Evolutionary conservation across 2,888 invertebrate species (phyloP), one percentile per base, ranked within the genome.

Genomic region (Hermodice carunculata): DNA sequence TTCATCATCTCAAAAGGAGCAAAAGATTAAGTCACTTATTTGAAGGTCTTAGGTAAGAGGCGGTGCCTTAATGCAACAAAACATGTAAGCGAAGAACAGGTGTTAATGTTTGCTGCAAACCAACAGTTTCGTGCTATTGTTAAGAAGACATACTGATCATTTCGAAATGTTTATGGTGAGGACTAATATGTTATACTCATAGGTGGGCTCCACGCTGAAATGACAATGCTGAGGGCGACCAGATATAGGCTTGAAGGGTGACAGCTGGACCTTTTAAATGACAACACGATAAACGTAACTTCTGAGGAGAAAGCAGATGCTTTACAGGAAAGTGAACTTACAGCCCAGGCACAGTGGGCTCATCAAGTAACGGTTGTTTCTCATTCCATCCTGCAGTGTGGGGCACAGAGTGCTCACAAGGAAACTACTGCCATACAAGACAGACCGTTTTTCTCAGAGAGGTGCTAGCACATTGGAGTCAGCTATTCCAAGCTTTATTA

Each of bases 171-270:
- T 8, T 51, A 62, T 63, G 64, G 61, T 6, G 64, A 64, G 28
- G 42, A 31, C 42, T 49, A 48, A 48, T 49, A 46, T 34, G 58
- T 62, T 8, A 28, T 64, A 4, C 11, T 64, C 49, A 14, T 64
- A 22, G 64, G 64, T 6, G 60, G 49, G 19, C 61, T 64, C 17
- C 64, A 62, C 26, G 44, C 32, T 11, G 62, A 62, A 34, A 62
- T 62, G 62, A 56, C 62, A n/a, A 5, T 46, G 24, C 17, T 59
- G 11, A 63, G 29, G 5, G 31, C 28, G 4, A 11, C 51, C 6
- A 61, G 64, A 5, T 24, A 49, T 17, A 49, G 37, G 40, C n/a
- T 28, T 64, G n/a, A 49, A 64, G 17, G 46, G 42, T 22, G 51
- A 42, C 63, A 61, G 64, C 4, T 63, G 64, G 60, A 6, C 31